Percentiles rank a stretch among this genome's conserved stretches.
phyloP scores from a whole-genome alignment of 2,113 vertebrate genomes.

The Ptyas mucosa region DNA sequence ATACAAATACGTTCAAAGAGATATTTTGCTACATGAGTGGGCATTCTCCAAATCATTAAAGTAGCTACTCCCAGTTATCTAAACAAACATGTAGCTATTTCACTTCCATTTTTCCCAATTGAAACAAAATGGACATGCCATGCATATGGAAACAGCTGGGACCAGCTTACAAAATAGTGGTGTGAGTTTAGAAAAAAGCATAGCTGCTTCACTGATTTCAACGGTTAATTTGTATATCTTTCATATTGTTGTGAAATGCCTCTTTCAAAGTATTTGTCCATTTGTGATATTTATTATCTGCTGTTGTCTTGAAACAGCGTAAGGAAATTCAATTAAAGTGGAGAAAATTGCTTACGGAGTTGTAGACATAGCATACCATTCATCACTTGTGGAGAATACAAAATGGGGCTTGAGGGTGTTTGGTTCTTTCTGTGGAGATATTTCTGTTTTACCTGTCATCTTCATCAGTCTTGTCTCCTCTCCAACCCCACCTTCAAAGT shows the following conservation, averaged over 20 bases:
- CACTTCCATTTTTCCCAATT: neutral
- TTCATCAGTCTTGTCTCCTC: neutral
- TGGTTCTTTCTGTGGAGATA: neutral
- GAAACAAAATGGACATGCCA: neutral
- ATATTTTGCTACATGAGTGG: neutral
- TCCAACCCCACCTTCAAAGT: neutral
- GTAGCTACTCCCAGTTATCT: neutral
- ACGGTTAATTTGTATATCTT: neutral
- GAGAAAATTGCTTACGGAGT: neutral
- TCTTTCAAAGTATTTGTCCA: neutral
- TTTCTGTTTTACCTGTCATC: neutral
- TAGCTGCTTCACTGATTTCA: neutral
- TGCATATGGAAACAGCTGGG: neutral
- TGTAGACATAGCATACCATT: neutral
- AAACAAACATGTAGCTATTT: neutral
- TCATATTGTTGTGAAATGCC: neutral
- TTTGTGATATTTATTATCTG: neutral
- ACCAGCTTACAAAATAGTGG: neutral
- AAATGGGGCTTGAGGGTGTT: neutral
- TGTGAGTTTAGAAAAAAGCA: neutral
- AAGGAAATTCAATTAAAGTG: neutral
- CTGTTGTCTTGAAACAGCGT: neutral
- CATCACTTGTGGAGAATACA: neutral
- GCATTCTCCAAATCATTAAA: neutral
- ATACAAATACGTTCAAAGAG: neutral